Evolutionary conservation across 2,797 vertebrate species (phyloP).

Genomic region (Notamacropus eugenii): DNA sequence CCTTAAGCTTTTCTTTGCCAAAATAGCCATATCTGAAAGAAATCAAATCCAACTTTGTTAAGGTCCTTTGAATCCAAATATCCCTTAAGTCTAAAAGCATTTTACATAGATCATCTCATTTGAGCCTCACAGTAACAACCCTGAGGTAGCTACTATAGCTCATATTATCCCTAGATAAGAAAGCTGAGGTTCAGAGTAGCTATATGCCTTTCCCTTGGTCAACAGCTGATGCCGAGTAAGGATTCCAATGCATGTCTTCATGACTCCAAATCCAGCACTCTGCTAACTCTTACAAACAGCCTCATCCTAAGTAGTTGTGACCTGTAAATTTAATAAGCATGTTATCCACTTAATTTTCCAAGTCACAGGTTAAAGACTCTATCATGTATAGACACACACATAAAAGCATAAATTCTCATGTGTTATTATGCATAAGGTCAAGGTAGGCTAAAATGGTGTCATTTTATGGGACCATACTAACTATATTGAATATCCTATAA

Average conservation of each 20-base stretch:
- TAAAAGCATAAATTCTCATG: background rate
- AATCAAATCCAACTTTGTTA: slow-evolving; percentile 42
- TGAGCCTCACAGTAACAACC: background rate
- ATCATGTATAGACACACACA: background rate
- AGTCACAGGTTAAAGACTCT: background rate
- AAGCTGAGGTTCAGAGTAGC: background rate
- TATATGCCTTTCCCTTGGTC: background rate
- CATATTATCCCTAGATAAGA: background rate
- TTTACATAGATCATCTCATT: background rate
- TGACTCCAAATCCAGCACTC: background rate
- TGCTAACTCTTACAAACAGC: background rate
- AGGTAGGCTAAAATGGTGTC: background rate
- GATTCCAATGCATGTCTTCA: background rate
- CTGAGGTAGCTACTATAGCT: background rate
- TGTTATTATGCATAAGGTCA: background rate
- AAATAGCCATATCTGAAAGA: slow-evolving; percentile 94
- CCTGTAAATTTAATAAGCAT: background rate
- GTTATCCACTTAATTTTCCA: background rate
- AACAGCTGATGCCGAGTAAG: background rate
- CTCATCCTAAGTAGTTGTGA: background rate
- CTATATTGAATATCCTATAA: background rate
- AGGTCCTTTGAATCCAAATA: slow-evolving; percentile 59
- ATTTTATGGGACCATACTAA: background rate
- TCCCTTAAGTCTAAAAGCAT: background rate
- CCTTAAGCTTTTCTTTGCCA: slow-evolving; percentile 88